Percentiles rank a stretch among this genome's conserved stretches.
Evolutionary conservation across 2,797 vertebrate genomes (phyloP).

Genomic region (Nyctalus aviator): DNA sequence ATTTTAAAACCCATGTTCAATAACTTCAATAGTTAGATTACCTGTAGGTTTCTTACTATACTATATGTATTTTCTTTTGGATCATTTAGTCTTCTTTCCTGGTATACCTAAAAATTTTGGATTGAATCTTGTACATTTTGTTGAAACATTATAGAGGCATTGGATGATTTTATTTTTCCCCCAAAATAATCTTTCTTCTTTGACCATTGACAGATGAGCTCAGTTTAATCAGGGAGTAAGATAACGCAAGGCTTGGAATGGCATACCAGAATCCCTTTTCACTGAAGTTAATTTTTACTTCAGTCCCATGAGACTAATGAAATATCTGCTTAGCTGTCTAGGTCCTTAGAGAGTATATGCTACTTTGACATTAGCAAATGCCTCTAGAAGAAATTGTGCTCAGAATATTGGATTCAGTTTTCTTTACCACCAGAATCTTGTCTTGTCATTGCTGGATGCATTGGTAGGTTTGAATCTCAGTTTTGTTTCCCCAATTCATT

Average conservation of each 20-base stretch:
- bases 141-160: not conserved
- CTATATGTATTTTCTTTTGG: not conserved
- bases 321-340: not conserved
- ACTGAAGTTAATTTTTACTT: conserved; percentile 47
- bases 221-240: not conserved
- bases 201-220: not conserved
- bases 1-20: not conserved
- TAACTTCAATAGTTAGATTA: not conserved
- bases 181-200: conserved; percentile 39
- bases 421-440: conserved; percentile 4
- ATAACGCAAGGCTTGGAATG: not conserved
- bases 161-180: conserved; percentile 8
- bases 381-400: not conserved
- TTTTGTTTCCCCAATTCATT: not conserved
- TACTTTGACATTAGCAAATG: not conserved
- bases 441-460: not conserved
- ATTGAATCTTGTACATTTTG: not conserved
- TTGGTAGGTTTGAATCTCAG: not conserved
- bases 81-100: not conserved
- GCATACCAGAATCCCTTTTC: not conserved
- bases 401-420: not conserved
- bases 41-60: not conserved
- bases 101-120: not conserved
- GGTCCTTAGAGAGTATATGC: not conserved
- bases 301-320: not conserved